Base-by-base conservation (phyloP, 2,797 vertebrate genomes). In the Gouania willdenowi region DNA sequence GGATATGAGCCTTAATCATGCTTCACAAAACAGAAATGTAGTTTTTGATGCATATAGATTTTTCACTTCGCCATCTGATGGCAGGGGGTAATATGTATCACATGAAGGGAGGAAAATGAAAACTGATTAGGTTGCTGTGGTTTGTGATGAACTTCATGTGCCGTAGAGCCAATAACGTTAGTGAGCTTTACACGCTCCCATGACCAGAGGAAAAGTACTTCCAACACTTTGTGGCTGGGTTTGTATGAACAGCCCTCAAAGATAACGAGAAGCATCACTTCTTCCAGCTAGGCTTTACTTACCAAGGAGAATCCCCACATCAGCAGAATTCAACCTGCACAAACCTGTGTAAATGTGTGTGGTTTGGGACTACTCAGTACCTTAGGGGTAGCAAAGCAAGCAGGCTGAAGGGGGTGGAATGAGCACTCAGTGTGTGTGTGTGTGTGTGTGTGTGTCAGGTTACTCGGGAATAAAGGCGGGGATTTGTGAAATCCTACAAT, bases 101-200 rank as follows among this genome's bases (percentile, higher is more conserved):
- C 54, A 56, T 34, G 45, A 45, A 41, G 26, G 23, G 29, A 36
- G 33, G 59, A 62, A 81, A 87, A 87, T 79, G 71, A 81, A 81
- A 84, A 87, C 72, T 75, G 79, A 85, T 83, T 61, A 63, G 48
- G 52, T 54, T 28, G 66, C 37, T 71, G 28, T 39, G 36, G 54
- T 57, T 48, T 48, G 19, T 60, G 68, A 71, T 59, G 67, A 70
- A 71, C 64, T 70, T n/a, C n/a, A n/a, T 37, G 20, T 55, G 72
- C 55, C 52, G 67, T 35, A 48, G 38, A 20, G 26, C 52, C 33
- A 57, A 71, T 84, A 82, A 77, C 43, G 41, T 79, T 54, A n/a
- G 58, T 39, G 19, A 35, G 41, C 30, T 26, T 26, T 65, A 37
- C 46, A 33, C 4, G 1, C 26, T 37, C 48, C 47, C 56, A 26